These are phyloP conservation scores for Mesoligia furuncula DNA, from an alignment of 2,888 invertebrate species.

Conservation along the genomic window DNA sequence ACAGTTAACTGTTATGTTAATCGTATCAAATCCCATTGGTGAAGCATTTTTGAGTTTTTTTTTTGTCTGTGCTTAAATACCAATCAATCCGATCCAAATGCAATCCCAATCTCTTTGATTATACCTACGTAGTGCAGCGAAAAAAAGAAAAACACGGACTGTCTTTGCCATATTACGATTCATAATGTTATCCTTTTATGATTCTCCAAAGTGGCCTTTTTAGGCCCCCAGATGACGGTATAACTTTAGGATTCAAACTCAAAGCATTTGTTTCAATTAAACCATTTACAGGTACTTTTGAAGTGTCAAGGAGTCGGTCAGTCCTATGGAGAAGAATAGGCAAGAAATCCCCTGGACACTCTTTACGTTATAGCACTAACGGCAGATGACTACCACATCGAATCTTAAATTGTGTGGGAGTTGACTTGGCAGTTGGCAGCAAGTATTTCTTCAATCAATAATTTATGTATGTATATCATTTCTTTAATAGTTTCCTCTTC, in stretches of 20 bases:
- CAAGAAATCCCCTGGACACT: background rate
- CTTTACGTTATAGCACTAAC: background rate
- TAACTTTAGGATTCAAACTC: background rate
- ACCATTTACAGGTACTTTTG: background rate
- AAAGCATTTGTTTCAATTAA: background rate
- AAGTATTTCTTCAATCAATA: background rate
- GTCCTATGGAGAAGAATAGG: background rate
- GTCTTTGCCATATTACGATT: too few relatives aligned
- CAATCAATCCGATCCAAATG: too few relatives aligned
- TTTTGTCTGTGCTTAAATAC: too few relatives aligned
- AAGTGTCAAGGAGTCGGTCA: background rate
- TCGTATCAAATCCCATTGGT: too few relatives aligned
- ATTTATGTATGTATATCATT: background rate
- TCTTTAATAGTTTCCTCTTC: background rate
- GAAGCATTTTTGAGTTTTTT: too few relatives aligned
- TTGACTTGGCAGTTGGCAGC: background rate
- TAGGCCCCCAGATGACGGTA: too few relatives aligned
- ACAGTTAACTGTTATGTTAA: too few relatives aligned
- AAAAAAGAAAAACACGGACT: too few relatives aligned
- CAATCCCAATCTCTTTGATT: too few relatives aligned
- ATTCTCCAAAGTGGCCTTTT: too few relatives aligned
- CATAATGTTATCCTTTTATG: too few relatives aligned
- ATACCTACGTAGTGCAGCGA: too few relatives aligned
- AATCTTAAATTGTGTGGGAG: background rate
- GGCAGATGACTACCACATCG: background rate